Percentiles rank a stretch among this genome's conserved stretches.
phyloP scores from a whole-genome alignment of 1,140 invertebrate genomes.

The Drosophila sucinea region DNA sequence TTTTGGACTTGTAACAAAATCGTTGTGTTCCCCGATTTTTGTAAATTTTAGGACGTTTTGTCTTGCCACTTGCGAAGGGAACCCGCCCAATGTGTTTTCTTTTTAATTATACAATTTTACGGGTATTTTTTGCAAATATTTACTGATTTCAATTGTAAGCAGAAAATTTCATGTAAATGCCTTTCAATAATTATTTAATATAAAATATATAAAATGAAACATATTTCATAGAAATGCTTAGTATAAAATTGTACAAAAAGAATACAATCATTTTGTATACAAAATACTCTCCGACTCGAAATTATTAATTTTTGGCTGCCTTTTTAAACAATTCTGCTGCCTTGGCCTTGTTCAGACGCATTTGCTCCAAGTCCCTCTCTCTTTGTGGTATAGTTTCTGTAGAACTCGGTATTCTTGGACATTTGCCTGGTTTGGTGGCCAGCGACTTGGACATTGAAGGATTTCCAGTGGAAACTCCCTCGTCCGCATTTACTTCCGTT shows the following conservation, averaged over 20 bases:
- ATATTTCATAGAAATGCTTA: neutral
- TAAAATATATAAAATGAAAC: neutral
- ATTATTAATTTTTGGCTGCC: slow-evolving; percentile 70
- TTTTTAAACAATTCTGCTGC: slow-evolving; percentile 90
- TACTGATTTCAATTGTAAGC: neutral
- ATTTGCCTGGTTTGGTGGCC: slow-evolving; percentile 35
- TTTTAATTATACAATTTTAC: neutral
- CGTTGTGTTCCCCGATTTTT: neutral
- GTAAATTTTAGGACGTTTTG: neutral
- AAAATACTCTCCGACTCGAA: neutral
- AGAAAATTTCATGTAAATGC: neutral
- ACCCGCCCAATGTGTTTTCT: neutral
- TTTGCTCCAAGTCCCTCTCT: slow-evolving; percentile 86
- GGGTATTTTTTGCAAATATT: neutral
- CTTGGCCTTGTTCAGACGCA: slow-evolving; percentile 88
- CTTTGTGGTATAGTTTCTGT: slow-evolving; percentile 88
- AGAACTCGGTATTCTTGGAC: slow-evolving; percentile 56
- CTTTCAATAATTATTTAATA: neutral
- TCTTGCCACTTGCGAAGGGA: neutral
- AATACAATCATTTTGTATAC: neutral
- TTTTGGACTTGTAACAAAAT: neutral
- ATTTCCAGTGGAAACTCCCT: slow-evolving; percentile 16
- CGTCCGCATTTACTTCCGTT: neutral
- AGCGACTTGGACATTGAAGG: slow-evolving; percentile 29
- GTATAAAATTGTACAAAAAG: neutral